Evolutionary conservation across 2,113 vertebrate species (phyloP).

Genomic region (Pachycephala philippinensis): DNA sequence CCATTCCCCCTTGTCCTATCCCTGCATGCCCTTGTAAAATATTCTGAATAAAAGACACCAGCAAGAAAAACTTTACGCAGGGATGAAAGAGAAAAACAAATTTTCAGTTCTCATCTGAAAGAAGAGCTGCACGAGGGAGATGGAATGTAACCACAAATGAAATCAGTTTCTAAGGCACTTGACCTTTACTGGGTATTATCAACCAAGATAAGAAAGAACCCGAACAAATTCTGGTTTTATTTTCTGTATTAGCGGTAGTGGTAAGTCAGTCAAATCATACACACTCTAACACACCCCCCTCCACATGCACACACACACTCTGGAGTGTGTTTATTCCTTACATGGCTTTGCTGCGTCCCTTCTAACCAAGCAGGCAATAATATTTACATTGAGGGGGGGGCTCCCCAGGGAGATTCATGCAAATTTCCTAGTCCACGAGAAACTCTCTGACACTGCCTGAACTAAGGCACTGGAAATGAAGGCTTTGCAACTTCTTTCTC

Average conservation of each 20-base stretch:
- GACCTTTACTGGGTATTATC: not conserved
- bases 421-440: not conserved
- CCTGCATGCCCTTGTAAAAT: not conserved
- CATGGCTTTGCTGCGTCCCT: not conserved
- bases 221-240: not conserved
- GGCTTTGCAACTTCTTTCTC: not conserved
- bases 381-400: not conserved
- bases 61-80: not conserved
- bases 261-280: not conserved
- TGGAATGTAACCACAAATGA: not conserved
- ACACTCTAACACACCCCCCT: too few relatives aligned
- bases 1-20: not conserved
- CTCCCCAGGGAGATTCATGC: not conserved
- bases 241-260: not conserved
- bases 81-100: not conserved
- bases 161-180: not conserved
- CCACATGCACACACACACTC: not conserved
- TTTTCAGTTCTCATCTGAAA: not conserved
- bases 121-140: not conserved
- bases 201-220: not conserved
- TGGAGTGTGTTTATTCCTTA: not conserved
- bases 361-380: not conserved
- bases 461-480: not conserved
- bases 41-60: not conserved
- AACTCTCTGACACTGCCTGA: not conserved